Conservation (phyloP, 2,113 vertebrate genomes). For the Empidonax traillii region DNA sequence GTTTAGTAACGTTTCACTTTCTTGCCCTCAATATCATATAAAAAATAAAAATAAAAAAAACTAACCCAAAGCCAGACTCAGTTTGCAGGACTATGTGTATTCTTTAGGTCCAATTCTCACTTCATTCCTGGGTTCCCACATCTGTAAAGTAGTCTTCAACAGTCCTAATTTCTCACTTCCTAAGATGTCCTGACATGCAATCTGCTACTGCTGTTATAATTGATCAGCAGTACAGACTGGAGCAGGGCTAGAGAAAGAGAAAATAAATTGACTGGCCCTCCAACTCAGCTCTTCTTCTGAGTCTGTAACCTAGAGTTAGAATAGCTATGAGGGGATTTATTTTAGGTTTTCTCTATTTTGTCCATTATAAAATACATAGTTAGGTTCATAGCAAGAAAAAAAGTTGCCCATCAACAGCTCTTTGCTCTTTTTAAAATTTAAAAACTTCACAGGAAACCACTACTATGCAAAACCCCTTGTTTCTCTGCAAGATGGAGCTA, state of each 20-base stretch:
- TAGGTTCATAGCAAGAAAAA: not conserved
- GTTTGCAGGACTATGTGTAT: not conserved
- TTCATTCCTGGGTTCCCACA: not conserved
- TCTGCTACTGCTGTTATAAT: not conserved
- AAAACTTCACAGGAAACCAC: not conserved
- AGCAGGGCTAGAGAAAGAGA: not conserved
- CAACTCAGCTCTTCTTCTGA: not conserved
- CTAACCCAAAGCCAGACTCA: not conserved
- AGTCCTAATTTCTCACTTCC: constrained; percentile 9
- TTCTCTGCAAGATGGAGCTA: not conserved
- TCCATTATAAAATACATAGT: not conserved
- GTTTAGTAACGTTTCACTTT: not conserved
- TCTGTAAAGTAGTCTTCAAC: not conserved
- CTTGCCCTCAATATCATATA: not conserved
- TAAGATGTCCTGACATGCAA: not conserved
- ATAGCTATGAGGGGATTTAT: not conserved
- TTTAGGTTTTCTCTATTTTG: not conserved
- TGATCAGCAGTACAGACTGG: not conserved
- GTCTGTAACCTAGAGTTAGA: not conserved
- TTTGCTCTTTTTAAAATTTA: not conserved
- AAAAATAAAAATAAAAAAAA: not conserved
- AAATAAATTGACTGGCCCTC: not conserved
- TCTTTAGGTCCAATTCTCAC: not conserved
- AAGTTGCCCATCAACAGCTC: not conserved
- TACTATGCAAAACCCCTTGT: not conserved